Percentiles rank a stretch among this genome's conserved stretches.
phyloP scores from a whole-genome alignment of 2,797 vertebrate species.

The Psittacula derbiana region DNA sequence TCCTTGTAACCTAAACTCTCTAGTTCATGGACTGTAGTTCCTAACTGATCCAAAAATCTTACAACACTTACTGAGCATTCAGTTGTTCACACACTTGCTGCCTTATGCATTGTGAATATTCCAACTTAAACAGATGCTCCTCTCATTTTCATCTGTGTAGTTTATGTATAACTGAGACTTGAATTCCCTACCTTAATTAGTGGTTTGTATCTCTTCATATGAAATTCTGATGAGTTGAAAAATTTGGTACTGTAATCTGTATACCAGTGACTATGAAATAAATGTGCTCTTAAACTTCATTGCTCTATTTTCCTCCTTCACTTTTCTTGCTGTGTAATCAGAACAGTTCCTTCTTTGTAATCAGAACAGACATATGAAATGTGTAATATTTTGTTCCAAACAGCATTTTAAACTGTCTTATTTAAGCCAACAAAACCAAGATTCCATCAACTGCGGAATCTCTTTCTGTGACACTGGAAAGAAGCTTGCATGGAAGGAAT shows the following conservation, averaged over 20 bases:
- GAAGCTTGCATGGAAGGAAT: background rate
- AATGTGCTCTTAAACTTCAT: slow-evolving; percentile 13
- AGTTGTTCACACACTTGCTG: background rate
- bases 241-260: background rate
- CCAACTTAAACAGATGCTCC: background rate
- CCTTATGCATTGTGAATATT: background rate
- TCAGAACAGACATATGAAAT: background rate
- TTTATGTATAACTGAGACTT: background rate
- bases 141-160: background rate
- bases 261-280: background rate
- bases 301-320: background rate
- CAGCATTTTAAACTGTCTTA: background rate
- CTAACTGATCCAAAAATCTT: background rate
- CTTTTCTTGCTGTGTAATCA: background rate
- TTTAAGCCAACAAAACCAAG: background rate
- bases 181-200: background rate
- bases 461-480: background rate
- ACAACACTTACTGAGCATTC: background rate
- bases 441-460: background rate
- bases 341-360: background rate
- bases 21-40: background rate
- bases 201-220: background rate
- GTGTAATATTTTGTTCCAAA: background rate
- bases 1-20: background rate
- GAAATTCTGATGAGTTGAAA: slow-evolving; percentile 14